Evolutionary conservation across 2,113 vertebrate genomes (phyloP).

Genomic region (Galbula dea): DNA sequence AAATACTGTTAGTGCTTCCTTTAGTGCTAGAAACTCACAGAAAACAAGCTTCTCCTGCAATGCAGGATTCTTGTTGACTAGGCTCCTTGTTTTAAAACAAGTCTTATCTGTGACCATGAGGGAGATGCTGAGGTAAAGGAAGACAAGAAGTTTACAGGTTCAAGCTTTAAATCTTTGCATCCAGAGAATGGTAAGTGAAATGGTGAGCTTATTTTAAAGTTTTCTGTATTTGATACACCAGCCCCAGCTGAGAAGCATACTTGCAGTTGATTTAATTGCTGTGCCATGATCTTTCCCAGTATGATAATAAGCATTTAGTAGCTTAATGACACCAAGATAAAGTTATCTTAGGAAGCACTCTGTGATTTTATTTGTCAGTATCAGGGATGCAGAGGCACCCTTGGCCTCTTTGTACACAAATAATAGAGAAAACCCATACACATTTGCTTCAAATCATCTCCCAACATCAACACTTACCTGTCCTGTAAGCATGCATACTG

Average conservation of each 20-base stretch:
- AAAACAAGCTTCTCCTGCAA: not conserved
- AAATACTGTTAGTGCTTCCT: not conserved
- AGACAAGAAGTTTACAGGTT: not conserved
- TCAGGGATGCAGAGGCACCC: not conserved
- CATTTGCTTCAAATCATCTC: not conserved
- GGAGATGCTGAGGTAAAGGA: not conserved
- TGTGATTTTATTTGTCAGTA: not conserved
- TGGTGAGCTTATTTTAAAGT: not conserved
- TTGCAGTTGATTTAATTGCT: not conserved
- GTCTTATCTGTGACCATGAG: not conserved
- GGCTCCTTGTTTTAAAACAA: not conserved
- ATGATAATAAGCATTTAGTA: not conserved
- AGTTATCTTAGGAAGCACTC: not conserved
- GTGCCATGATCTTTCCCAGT: not conserved
- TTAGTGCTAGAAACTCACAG: not conserved
- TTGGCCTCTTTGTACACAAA: not conserved
- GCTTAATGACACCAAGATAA: not conserved
- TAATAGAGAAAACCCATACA: accelerated
- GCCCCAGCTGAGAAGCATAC: not conserved
- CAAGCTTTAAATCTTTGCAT: not conserved
- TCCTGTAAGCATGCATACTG: not conserved
- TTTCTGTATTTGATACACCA: not conserved
- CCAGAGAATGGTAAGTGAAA: not conserved
- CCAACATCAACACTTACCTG: not conserved
- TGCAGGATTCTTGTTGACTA: not conserved